A percentile compares a stretch with the other conserved stretches of the same genome.
phyloP scores from a whole-genome alignment of 2,888 invertebrate genomes.

The Acronicta alni region DNA sequence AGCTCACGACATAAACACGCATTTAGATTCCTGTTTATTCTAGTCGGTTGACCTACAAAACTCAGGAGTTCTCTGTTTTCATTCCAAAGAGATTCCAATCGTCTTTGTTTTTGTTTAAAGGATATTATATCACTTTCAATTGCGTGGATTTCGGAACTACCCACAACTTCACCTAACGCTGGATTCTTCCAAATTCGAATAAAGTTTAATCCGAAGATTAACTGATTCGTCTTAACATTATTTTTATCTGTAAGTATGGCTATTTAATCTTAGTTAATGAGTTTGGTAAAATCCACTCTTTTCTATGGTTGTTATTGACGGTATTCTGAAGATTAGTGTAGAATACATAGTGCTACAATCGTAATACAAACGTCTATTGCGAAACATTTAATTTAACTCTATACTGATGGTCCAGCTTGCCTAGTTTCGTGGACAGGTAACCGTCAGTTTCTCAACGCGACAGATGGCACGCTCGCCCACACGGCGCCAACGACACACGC shows the following conservation, averaged over 20 bases:
- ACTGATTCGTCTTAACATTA: not conserved
- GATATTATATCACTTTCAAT: conserved; percentile 34
- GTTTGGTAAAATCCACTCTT: too few species aligned
- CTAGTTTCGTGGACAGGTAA: conserved; percentile 60
- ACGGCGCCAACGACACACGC: conserved; percentile 70
- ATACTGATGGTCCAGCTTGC: conserved; percentile 32
- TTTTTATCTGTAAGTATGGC: not conserved
- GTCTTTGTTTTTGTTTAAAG: conserved; percentile 31
- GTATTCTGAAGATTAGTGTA: not conserved
- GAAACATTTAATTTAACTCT: conserved; percentile 13
- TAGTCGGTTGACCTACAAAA: conserved; percentile 55
- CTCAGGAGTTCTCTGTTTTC: conserved; percentile 49
- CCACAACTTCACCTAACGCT: not conserved
- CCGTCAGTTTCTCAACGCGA: conserved; percentile 66
- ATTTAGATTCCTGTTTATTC: conserved; percentile 56
- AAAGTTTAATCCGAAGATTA: not conserved
- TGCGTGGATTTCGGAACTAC: conserved; percentile 26
- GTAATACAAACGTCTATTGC: conserved; percentile 23
- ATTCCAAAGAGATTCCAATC: conserved; percentile 46
- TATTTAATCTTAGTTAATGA: not conserved
- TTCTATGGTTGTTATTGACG: not conserved
- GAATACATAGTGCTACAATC: not conserved
- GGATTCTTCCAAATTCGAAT: not conserved
- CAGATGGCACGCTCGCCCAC: conserved; percentile 82
- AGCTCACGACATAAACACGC: conserved; percentile 52